Evolutionary conservation across 2,888 invertebrate genomes (phyloP).

Genomic region (Diloba caeruleocephala): DNA sequence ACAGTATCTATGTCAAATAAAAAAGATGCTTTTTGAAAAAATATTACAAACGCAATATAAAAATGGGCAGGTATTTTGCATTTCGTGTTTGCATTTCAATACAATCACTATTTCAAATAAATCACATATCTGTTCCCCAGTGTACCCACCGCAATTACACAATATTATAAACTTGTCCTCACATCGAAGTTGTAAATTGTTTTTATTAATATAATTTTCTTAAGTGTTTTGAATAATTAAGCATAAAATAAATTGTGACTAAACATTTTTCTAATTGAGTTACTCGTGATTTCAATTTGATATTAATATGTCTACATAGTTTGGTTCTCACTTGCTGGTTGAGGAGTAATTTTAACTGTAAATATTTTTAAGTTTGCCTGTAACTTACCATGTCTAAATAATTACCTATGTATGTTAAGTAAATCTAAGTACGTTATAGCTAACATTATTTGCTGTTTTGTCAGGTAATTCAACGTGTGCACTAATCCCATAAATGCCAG

Average conservation of each 20-base stretch:
- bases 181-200: slow-evolving; percentile 51
- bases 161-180: slow-evolving; percentile 25
- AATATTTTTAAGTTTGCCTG: slow-evolving; percentile 41
- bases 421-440: slow-evolving; percentile 35
- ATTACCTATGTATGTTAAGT: slow-evolving; percentile 35
- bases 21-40: too few relatives aligned
- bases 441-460: slow-evolving; percentile 12
- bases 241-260: slow-evolving; percentile 10
- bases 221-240: slow-evolving; percentile 20
- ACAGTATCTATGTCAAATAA: too few relatives aligned
- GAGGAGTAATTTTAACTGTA: slow-evolving; percentile 49
- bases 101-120: too few relatives aligned
- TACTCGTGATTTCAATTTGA: background rate
- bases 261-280: background rate
- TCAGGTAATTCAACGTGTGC: slow-evolving; percentile 13
- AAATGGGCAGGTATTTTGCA: too few relatives aligned
- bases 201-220: slow-evolving; percentile 20
- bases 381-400: slow-evolving; percentile 27
- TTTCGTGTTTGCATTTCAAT: too few relatives aligned
- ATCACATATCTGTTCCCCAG: too few relatives aligned
- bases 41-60: too few relatives aligned
- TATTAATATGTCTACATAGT: background rate
- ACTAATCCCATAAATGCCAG: slow-evolving; percentile 25
- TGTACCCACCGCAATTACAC: slow-evolving; percentile 51
- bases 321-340: slow-evolving; percentile 41